Percentiles rank a stretch among this genome's conserved stretches.
Conservation (phyloP, 2,113 vertebrate genomes). For the Thymallus thymallus region DNA sequence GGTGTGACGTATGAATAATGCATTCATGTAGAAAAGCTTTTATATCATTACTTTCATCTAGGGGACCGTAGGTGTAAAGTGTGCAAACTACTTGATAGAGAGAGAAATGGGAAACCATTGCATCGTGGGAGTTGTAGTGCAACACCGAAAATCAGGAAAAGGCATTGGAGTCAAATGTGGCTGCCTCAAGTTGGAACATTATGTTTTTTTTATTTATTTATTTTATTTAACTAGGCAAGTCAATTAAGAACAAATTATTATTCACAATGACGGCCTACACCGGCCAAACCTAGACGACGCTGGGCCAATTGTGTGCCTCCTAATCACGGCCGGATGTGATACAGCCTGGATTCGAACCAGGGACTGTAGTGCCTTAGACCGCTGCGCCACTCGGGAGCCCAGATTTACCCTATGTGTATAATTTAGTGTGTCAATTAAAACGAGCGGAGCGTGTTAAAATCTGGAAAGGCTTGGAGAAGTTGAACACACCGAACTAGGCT, state of each 20-base stretch:
- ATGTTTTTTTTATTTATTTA: too few species aligned
- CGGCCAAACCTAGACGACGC: too few species aligned
- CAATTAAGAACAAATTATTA: too few species aligned
- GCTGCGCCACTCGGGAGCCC: too few species aligned
- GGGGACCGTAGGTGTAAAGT: constrained; percentile 26
- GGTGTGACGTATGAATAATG: too few species aligned
- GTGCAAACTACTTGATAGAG: constrained; percentile 44
- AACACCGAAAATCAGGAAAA: constrained; percentile 41
- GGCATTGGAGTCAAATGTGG: not conserved
- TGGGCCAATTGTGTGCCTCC: too few species aligned
- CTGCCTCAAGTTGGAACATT: not conserved
- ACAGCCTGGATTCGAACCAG: too few species aligned
- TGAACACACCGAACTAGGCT: not conserved
- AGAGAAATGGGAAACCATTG: constrained; percentile 20
- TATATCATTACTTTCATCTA: not conserved
- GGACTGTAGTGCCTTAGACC: too few species aligned
- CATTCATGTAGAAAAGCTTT: not conserved
- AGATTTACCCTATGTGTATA: constrained; percentile 1
- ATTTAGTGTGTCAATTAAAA: not conserved
- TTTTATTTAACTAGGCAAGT: too few species aligned
- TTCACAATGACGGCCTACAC: too few species aligned
- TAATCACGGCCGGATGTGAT: too few species aligned
- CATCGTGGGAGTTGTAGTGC: constrained; percentile 25
- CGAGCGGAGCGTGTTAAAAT: not conserved
- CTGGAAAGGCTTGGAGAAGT: not conserved